Evolutionary conservation across 2,888 invertebrate species (phyloP).

Genomic region (Panorpa germanica): DNA sequence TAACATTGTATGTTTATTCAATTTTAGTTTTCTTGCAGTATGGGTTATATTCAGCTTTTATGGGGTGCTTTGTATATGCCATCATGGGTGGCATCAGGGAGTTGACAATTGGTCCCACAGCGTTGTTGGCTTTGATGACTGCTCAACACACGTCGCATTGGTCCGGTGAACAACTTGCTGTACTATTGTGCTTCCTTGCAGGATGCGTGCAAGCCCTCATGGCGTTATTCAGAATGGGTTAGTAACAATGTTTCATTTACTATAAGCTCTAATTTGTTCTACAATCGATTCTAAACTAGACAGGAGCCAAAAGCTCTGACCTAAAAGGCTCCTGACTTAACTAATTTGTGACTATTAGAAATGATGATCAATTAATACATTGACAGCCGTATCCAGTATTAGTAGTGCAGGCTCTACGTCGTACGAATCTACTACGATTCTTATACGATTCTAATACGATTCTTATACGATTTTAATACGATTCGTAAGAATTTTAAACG

Average conservation of each 20-base stretch:
- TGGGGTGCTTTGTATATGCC: constrained; percentile 83
- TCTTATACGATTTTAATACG: no score
- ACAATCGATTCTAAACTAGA: constrained; percentile 9
- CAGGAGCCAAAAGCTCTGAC: no score
- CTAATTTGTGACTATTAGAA: no score
- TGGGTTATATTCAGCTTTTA: constrained; percentile 86
- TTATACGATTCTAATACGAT: no score
- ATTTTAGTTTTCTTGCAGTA: constrained; percentile 38
- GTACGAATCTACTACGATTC: no score
- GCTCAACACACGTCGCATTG: constrained; percentile 31
- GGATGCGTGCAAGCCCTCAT: constrained; percentile 65
- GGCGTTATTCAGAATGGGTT: constrained; percentile 68
- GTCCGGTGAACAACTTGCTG: constrained; percentile 52
- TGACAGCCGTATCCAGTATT: no score
- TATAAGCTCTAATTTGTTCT: constrained; percentile 7
- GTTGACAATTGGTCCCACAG: constrained; percentile 80
- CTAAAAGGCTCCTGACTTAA: background rate
- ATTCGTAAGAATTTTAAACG: no score
- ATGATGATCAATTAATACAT: no score
- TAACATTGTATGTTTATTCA: constrained; percentile 1
- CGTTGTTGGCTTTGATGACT: constrained; percentile 86
- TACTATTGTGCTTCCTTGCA: constrained; percentile 64
- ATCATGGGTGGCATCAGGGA: constrained; percentile 78
- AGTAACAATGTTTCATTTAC: constrained; percentile 16
- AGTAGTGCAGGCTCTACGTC: no score